Evolutionary conservation across 2,113 vertebrate species (phyloP).

Genomic region (Vombatus ursinus): DNA sequence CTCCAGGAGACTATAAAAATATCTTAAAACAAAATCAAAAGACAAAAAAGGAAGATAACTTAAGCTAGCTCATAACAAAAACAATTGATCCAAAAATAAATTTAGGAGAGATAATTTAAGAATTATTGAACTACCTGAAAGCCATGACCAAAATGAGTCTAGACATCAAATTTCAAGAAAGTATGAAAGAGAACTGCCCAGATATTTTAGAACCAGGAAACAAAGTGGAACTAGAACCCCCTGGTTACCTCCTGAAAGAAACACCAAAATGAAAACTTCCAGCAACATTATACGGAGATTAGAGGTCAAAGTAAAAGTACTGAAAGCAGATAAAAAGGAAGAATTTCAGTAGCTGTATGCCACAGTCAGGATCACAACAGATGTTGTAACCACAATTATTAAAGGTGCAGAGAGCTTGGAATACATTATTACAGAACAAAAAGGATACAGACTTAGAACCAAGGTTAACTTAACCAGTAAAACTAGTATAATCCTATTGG

Average conservation of each 20-base stretch:
- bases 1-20: not conserved
- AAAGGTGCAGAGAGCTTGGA: not conserved
- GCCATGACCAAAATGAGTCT: not conserved
- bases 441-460: not conserved
- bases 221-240: not conserved
- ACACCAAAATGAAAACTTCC: not conserved
- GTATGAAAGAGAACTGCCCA: not conserved
- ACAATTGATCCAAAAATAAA: not conserved
- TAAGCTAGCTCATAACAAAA: not conserved
- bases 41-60: not conserved
- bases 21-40: not conserved
- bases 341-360: not conserved
- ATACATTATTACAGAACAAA: not conserved
- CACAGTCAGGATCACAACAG: not conserved
- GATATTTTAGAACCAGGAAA: not conserved
- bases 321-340: not conserved
- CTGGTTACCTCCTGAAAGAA: not conserved
- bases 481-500: not conserved
- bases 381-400: not conserved
- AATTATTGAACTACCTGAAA: not conserved
- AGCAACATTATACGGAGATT: not conserved
- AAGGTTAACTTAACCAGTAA: not conserved
- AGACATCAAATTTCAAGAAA: not conserved
- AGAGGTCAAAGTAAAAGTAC: not conserved
- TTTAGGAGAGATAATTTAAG: not conserved